phyloP scores from a whole-genome alignment of 2,797 vertebrate genomes.

The Schizopygopsis pylzovi region DNA sequence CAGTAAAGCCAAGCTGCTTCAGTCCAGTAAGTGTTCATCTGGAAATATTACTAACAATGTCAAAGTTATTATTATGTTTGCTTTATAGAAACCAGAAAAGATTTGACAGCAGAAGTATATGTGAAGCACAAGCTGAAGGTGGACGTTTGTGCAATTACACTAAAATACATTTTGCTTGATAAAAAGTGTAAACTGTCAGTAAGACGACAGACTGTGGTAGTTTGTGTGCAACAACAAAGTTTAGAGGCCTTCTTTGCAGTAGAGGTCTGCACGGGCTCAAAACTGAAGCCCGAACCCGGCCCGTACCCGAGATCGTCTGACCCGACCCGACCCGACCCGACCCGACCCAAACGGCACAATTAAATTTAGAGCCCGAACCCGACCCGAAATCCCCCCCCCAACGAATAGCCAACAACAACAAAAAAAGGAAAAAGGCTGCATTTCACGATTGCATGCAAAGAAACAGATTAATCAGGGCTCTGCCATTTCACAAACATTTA shows the following conservation, averaged over 20 bases:
- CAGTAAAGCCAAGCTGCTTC: background rate
- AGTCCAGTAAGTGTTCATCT: constrained; percentile 31
- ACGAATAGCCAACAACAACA: background rate
- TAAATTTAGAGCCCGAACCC: too few relatives aligned
- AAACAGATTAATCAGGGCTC: too few relatives aligned
- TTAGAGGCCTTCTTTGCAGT: background rate
- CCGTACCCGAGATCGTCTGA: too few relatives aligned
- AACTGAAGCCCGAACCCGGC: too few relatives aligned
- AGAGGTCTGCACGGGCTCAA: too few relatives aligned
- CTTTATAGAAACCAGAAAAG: background rate
- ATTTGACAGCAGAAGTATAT: too few relatives aligned
- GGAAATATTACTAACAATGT: background rate
- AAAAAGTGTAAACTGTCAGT: background rate
- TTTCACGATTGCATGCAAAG: too few relatives aligned
- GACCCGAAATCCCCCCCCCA: too few relatives aligned
- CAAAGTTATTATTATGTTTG: background rate
- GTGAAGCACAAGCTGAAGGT: background rate
- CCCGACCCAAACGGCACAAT: too few relatives aligned
- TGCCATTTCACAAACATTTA: too few relatives aligned
- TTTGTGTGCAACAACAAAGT: background rate
- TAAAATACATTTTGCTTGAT: background rate
- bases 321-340: too few relatives aligned
- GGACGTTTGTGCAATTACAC: background rate
- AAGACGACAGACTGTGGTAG: background rate
- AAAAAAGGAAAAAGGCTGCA: too few relatives aligned